Evolutionary conservation across 2,113 vertebrate species (phyloP), one percentile per base, ranked within the genome.

Genomic region (Dunckerocampus dactyliophorus): DNA sequence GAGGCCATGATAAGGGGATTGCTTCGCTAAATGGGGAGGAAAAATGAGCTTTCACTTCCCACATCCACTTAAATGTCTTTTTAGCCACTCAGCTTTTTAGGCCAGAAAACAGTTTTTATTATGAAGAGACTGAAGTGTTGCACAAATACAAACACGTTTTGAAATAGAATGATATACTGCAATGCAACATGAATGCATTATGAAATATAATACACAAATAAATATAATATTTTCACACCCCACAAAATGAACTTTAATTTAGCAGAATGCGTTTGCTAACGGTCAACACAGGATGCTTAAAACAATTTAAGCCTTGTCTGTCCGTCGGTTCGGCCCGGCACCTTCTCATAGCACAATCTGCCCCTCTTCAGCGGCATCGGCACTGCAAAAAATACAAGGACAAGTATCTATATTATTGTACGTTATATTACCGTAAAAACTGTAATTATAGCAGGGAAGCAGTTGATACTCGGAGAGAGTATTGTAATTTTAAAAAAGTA

Each of bases 251-350:
- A 58, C 24, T 47, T 28, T 0, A 55, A 50, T 22, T 10, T 8
- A 67, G 58, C 46, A n/a, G 16, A 62, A 21, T 22, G 15, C 12
- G 21, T 51, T 51, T 34, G 4, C 39, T 3, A 34, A 28, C 2
- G 2, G 24, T 2, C 24, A 28, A 43, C 39, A 43, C 0, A 43
- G 13, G 39, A 43, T 14, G 45, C 15, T 51, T 85, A 97, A 70
- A 93, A 92, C 74, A 98, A 92, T 68, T 77, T 93, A 1, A 98
- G 93, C 59, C 92, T 89, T 5, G 95, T 99, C 87, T 98, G 95
- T 70, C 95, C 95, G 59, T 98, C 95, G 56, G 54, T 86, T 82
- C 93, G 90, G 64, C 94, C 94, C 14, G 95, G 95, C 11, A 96
- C 89, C 80, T 76, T 93, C 89, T 98, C 95, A 60, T 90, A 96